Conservation (phyloP, 2,888 invertebrate species). For the Perizoma affinitatum region DNA sequence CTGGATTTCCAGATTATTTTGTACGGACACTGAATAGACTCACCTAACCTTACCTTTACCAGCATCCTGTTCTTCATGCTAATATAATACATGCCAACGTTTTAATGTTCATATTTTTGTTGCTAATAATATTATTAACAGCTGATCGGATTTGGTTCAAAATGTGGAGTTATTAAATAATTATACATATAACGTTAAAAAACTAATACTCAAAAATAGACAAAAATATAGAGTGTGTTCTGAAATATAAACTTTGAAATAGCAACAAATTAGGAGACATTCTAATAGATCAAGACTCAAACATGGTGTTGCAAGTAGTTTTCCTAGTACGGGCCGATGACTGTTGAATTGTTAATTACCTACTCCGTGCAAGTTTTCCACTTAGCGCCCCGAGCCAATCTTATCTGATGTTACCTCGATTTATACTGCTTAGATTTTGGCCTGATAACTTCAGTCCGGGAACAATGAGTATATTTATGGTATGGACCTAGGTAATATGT, state of each 20-base stretch:
- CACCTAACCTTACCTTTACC: too few species aligned
- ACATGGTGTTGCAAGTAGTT: slow-evolving; percentile 54
- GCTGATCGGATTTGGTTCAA: too few species aligned
- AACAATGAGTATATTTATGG: slow-evolving; percentile 2
- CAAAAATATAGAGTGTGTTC: too few species aligned
- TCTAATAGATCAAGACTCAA: slow-evolving; percentile 34
- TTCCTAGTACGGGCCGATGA: slow-evolving; percentile 57
- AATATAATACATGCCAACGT: too few species aligned
- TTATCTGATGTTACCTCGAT: slow-evolving; percentile 66
- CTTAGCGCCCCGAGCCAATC: slow-evolving; percentile 64
- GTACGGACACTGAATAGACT: too few species aligned
- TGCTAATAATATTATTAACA: too few species aligned
- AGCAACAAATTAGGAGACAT: slow-evolving; percentile 9
- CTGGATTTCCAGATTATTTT: not conserved
- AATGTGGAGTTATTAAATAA: not conserved
- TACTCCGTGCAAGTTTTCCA: slow-evolving; percentile 69
- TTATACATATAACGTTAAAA: too few species aligned
- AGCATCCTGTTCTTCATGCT: too few species aligned
- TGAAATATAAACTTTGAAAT: not conserved
- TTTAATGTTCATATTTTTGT: too few species aligned
- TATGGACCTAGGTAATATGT: not conserved
- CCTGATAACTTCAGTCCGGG: slow-evolving; percentile 8
- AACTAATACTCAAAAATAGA: not conserved
- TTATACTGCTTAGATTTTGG: slow-evolving; percentile 60
- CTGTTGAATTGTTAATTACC: slow-evolving; percentile 74